These are phyloP conservation scores for Aramus guarauna DNA, from an alignment of 2,113 vertebrate genomes.

Conservation along the genomic window DNA sequence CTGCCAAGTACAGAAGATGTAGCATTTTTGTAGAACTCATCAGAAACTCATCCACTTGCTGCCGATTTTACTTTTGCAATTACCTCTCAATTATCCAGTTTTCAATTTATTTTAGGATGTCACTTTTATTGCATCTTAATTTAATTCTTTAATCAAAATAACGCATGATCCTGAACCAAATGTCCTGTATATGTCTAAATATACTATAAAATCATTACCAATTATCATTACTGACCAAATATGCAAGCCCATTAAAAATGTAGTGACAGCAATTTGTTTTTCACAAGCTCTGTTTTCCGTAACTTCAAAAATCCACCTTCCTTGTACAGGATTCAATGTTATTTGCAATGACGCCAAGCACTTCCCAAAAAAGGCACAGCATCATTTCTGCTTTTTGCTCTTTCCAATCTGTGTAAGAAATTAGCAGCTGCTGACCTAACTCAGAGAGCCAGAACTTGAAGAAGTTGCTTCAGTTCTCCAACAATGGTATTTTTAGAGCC, in stretches of 20 bases:
- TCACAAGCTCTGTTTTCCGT: background rate
- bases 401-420: background rate
- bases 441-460: background rate
- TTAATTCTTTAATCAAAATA: slow-evolving; percentile 1
- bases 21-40: background rate
- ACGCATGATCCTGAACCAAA: background rate
- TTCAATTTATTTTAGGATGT: background rate
- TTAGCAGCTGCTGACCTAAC: background rate
- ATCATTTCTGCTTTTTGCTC: background rate
- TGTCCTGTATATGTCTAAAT: background rate
- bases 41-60: background rate
- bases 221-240: background rate
- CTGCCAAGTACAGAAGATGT: background rate
- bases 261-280: background rate
- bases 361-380: background rate
- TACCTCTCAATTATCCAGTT: background rate
- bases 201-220: background rate
- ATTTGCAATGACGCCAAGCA: background rate
- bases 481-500: background rate
- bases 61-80: background rate
- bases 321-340: background rate
- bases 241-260: background rate
- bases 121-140: background rate
- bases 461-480: background rate
- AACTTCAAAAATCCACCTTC: background rate